These are phyloP conservation scores for Lordiphosa mommai DNA, from an alignment of 1,140 invertebrate species.

Conservation along the genomic window DNA sequence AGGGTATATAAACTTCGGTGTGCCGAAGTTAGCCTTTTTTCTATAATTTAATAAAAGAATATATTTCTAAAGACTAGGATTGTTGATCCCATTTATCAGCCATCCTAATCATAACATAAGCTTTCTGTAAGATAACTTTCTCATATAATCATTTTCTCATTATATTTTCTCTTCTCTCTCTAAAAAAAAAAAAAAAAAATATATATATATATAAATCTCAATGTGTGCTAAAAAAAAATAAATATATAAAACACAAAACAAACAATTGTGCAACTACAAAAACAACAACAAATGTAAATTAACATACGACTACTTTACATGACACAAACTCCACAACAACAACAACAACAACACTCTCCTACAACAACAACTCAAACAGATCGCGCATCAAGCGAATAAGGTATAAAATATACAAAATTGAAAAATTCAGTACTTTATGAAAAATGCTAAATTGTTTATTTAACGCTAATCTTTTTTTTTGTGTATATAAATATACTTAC, in stretches of 20 bases:
- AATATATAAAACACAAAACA: constrained; percentile 23
- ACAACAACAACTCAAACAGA: constrained; percentile 68
- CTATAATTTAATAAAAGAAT: too few species aligned
- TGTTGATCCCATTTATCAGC: neutral
- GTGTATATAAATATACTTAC: constrained; percentile 28
- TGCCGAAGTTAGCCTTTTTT: too few species aligned
- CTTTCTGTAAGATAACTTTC: constrained; percentile 65
- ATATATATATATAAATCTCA: constrained; percentile 56
- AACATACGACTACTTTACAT: constrained; percentile 62
- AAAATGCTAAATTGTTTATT: constrained; percentile 47
- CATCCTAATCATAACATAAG: constrained; percentile 15
- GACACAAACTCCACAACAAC: constrained; percentile 55
- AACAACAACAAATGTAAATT: constrained; percentile 67
- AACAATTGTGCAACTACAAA: constrained; percentile 38
- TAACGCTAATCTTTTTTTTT: constrained; percentile 44
- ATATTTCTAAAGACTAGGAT: too few species aligned
- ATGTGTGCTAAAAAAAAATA: constrained; percentile 65
- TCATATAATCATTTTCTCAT: constrained; percentile 73
- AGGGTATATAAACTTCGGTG: too few species aligned
- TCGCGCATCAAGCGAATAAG: constrained; percentile 79
- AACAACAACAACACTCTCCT: constrained; percentile 48
- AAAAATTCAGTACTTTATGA: constrained; percentile 47
- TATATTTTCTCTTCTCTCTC: constrained; percentile 71
- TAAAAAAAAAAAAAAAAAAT: constrained; percentile 40
- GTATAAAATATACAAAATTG: constrained; percentile 64